Evolutionary conservation across 1,140 invertebrate species (phyloP), one percentile per base, ranked within the genome.

Genomic region (Hermetia illucens): DNA sequence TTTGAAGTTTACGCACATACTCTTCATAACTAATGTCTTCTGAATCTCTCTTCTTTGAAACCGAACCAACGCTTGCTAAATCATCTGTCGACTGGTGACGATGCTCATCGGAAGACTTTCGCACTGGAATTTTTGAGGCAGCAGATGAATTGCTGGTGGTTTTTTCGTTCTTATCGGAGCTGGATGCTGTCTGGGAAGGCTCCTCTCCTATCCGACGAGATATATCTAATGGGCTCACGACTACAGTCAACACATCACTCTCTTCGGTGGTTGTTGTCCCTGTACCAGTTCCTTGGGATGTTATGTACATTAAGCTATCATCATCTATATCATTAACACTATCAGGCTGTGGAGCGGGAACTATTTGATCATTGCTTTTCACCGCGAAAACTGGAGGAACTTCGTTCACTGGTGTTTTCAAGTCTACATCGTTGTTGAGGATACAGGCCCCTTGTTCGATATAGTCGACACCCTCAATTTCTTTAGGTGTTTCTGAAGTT

Each of bases 1-100:
- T 77, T 50, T 80, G 73, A 18, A 82, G 50, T 17, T 74, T 60
- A 42, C 76, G 71, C 3, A 79, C 74, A 45, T 79, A 79, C 41
- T 77, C 74, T 33, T 74, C 53, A 47, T 76, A 79, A 36, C 69
- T 68, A 33, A 41, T 46, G 12, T 43, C 44, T 20, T 44, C 38
- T 12, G 36, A 30, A 20, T 41, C 32, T 36, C 39, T 44, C 4
- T 31, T 16, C 15, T 33, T 38, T 29, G 36, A n/a, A 21, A 34
- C 31, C 5, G 34, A 35, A 33, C 36, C 41, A 15, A 32, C 20
- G 18, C 29, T 18, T 22, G 21, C 8, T 27, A 25, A 25, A 5
- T 24, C 40, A n/a, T 29, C 43, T 38, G 41, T 38, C 5, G 44
- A 46, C 6, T 47, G 37, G 38, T 2, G 49, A 40, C 39, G 41